Evolutionary conservation across 2,888 invertebrate genomes (phyloP).

Genomic region (Calliphora vomitoria): DNA sequence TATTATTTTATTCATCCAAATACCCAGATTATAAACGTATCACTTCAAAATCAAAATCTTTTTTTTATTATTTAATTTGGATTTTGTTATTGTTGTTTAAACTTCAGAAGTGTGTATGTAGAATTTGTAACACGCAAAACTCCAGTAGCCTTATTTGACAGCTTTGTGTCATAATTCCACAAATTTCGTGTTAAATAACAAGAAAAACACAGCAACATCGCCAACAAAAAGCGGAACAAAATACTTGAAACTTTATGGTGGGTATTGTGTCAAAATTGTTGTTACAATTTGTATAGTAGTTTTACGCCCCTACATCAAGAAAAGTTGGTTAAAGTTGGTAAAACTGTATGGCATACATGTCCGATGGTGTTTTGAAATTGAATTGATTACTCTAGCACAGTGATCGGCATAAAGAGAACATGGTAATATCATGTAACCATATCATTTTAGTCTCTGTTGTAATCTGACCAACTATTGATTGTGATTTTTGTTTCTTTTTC

Average conservation of each 20-base stretch:
- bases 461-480: too few species aligned
- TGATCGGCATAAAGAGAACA: too few species aligned
- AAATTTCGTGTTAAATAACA: constrained; percentile 47
- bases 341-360: too few species aligned
- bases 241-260: neutral
- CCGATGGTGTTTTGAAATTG: too few species aligned
- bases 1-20: constrained; percentile 21
- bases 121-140: constrained; percentile 31
- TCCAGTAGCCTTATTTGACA: constrained; percentile 72
- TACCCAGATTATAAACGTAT: constrained; percentile 21
- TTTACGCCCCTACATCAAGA: neutral
- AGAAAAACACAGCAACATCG: neutral
- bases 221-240: neutral
- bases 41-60: neutral
- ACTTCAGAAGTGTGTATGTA: neutral
- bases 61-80: constrained; percentile 20
- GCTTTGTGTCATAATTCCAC: constrained; percentile 69
- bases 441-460: too few species aligned
- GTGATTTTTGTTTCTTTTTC: too few species aligned
- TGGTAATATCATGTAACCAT: too few species aligned
- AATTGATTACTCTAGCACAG: too few species aligned
- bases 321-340: neutral
- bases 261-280: constrained; percentile 45
- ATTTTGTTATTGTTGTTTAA: constrained; percentile 5
- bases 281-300: constrained; percentile 11